Conservation (phyloP, 2,888 invertebrate species). For the Bugula neritina region DNA sequence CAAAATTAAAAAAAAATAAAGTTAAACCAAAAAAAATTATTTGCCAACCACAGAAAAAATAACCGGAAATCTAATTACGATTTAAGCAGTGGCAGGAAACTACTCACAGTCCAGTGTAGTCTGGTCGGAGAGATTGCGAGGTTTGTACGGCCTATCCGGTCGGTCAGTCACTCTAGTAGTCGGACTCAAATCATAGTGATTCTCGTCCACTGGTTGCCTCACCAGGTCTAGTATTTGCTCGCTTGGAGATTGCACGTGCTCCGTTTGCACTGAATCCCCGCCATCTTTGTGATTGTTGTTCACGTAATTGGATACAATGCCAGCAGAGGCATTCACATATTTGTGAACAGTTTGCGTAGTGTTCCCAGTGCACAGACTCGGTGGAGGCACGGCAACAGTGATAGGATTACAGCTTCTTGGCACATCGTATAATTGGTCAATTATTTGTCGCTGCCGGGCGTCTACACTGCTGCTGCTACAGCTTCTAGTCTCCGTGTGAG, state of each 20-base stretch:
- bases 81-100: too few species aligned
- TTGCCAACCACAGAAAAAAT: too few species aligned
- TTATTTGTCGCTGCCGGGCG: background rate
- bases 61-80: too few species aligned
- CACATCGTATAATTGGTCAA: background rate
- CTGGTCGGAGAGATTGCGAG: slow-evolving; percentile 6
- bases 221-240: background rate
- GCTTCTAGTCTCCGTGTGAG: background rate
- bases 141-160: background rate
- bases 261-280: background rate
- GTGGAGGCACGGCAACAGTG: background rate
- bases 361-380: background rate
- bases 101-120: slow-evolving; percentile 10
- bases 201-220: slow-evolving; percentile 12
- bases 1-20: too few species aligned
- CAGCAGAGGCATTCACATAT: slow-evolving; percentile 15
- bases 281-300: background rate
- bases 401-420: slow-evolving; percentile 10
- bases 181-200: slow-evolving; percentile 13
- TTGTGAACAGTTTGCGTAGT: background rate
- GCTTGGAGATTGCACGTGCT: background rate
- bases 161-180: background rate
- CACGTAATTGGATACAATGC: background rate
- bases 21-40: too few species aligned
- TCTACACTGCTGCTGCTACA: background rate